Percentiles rank a stretch among this genome's conserved stretches.
Evolutionary conservation across 2,113 vertebrate genomes (phyloP).

Genomic region (Crocuta crocuta): DNA sequence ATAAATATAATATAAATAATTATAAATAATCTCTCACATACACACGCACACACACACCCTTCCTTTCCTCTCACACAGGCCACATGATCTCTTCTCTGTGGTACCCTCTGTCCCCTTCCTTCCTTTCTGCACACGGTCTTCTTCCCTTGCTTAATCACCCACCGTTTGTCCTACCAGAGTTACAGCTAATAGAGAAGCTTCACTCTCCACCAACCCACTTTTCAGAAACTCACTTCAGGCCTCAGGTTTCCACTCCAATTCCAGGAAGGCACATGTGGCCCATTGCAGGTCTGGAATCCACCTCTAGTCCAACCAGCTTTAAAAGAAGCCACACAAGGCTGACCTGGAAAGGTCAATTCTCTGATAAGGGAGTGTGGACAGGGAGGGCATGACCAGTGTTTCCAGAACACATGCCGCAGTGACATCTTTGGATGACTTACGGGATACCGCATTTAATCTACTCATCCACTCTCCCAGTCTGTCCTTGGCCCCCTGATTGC

Average conservation of each 20-base stretch:
- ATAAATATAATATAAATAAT: background rate
- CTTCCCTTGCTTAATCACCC: background rate
- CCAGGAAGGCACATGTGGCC: background rate
- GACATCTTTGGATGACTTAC: background rate
- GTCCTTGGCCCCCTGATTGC: background rate
- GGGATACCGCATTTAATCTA: background rate
- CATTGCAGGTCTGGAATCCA: background rate
- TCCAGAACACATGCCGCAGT: too few relatives aligned
- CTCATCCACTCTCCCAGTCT: background rate
- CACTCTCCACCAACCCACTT: background rate
- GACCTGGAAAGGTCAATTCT: background rate
- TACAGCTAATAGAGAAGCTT: background rate
- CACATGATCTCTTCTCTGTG: background rate
- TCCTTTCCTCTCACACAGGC: background rate
- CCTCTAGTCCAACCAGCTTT: background rate
- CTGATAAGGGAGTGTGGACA: background rate
- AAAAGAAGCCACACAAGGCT: background rate
- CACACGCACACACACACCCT: background rate
- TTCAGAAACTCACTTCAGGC: background rate
- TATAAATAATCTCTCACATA: background rate
- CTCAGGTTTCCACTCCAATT: background rate
- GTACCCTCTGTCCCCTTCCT: background rate
- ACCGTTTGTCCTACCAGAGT: background rate
- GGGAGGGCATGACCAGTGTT: background rate
- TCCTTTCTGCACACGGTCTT: background rate